Evolutionary conservation across 2,797 vertebrate species (phyloP).

Genomic region (Steatocranus sp.): DNA sequence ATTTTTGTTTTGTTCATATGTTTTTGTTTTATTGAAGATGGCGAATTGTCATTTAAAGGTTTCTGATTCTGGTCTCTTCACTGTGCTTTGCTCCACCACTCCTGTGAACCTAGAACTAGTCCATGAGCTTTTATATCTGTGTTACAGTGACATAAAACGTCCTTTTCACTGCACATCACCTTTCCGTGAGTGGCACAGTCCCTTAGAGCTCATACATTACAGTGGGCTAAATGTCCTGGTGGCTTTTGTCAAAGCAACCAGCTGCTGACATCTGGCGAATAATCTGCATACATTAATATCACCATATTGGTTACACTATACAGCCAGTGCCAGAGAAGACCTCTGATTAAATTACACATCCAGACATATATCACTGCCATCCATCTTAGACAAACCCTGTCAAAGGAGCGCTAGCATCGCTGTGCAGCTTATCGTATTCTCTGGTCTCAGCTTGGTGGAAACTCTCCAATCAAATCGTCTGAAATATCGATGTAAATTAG

Average conservation of each 20-base stretch:
- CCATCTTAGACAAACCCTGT: conserved; percentile 57
- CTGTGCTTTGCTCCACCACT: background rate
- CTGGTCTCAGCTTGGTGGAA: conserved; percentile 4
- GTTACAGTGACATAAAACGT: background rate
- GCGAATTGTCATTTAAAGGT: background rate
- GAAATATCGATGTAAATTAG: conserved; percentile 51
- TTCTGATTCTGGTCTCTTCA: background rate
- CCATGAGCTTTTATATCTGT: background rate
- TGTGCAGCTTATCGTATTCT: background rate
- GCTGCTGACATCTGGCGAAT: conserved; percentile 41
- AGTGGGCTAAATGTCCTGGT: conserved; percentile 1
- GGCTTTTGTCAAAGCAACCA: conserved; percentile 33
- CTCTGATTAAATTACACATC: conserved; percentile 79
- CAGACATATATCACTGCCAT: conserved; percentile 59
- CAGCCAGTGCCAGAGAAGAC: conserved; percentile 62
- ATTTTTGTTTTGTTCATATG: background rate
- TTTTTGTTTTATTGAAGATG: background rate
- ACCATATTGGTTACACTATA: conserved; percentile 44
- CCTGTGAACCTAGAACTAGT: background rate
- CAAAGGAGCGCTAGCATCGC: conserved; percentile 12
- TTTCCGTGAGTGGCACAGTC: conserved; percentile 11
- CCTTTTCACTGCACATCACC: background rate
- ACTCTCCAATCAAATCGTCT: conserved; percentile 34
- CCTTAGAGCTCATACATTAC: conserved; percentile 1
- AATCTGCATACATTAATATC: conserved; percentile 62